Percentiles rank a stretch among this genome's conserved stretches.
Evolutionary conservation across 2,113 vertebrate genomes (phyloP).

Genomic region (Trogon surrucura): DNA sequence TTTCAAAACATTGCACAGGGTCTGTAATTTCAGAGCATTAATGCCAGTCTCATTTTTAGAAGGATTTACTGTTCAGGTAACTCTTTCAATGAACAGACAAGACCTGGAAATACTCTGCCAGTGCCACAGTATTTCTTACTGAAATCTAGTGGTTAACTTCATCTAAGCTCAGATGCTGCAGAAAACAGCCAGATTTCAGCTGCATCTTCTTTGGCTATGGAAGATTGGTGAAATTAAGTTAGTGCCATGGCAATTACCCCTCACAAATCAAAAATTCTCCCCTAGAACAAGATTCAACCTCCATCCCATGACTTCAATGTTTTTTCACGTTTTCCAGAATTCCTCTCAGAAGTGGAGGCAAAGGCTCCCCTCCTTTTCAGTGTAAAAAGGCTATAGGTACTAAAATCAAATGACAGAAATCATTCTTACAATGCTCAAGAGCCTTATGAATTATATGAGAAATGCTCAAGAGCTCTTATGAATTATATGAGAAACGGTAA

Average conservation of each 20-base stretch:
- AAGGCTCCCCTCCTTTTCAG: neutral
- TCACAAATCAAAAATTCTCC: neutral
- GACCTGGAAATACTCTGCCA: constrained; percentile 41
- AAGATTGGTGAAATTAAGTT: neutral
- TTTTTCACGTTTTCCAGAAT: neutral
- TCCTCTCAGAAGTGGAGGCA: neutral
- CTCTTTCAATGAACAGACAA: constrained; percentile 19
- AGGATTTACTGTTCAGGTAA: constrained; percentile 39
- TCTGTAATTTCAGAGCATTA: neutral
- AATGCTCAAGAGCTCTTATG: neutral
- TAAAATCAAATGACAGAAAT: neutral
- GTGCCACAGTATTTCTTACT: constrained; percentile 22
- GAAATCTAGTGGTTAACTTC: constrained; percentile 34
- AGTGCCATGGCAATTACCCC: neutral
- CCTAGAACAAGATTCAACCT: neutral
- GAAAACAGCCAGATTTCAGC: constrained; percentile 42
- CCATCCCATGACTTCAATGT: neutral
- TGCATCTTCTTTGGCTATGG: neutral
- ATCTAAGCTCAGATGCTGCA: constrained; percentile 61
- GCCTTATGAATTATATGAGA: neutral
- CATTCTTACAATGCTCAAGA: neutral
- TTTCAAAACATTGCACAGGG: neutral
- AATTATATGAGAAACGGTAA: neutral
- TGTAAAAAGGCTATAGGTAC: neutral
- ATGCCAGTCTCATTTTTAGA: neutral